Evolutionary conservation across 2,797 vertebrate genomes (phyloP).

Genomic region (Gymnopithys bicolor): DNA sequence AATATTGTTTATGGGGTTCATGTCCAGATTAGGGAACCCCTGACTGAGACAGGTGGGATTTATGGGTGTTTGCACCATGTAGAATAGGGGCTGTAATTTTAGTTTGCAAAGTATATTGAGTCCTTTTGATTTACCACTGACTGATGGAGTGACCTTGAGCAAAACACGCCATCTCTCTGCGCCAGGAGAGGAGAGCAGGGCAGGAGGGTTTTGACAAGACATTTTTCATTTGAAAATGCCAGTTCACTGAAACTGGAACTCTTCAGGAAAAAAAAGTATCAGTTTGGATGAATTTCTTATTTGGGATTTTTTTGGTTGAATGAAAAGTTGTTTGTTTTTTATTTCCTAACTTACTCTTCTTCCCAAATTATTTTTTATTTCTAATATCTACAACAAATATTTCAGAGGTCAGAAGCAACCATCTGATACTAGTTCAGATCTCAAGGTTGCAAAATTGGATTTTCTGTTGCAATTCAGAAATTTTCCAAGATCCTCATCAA

Average conservation of each 20-base stretch:
- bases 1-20: neutral
- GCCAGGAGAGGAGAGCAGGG: neutral
- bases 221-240: slow-evolving; percentile 56
- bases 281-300: neutral
- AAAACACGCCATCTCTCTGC: neutral
- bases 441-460: neutral
- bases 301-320: neutral
- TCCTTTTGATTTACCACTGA: slow-evolving; percentile 56
- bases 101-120: slow-evolving; percentile 42
- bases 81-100: slow-evolving; percentile 46
- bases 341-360: neutral
- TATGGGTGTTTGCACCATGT: slow-evolving; percentile 13
- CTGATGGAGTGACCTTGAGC: slow-evolving; percentile 67
- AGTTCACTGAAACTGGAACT: slow-evolving; percentile 11
- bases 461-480: neutral
- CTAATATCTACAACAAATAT: neutral
- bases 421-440: neutral
- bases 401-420: neutral
- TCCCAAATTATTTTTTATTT: neutral
- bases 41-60: neutral
- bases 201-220: slow-evolving; percentile 30
- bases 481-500: neutral
- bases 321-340: neutral
- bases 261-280: neutral
- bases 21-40: slow-evolving; percentile 17